A percentile compares a stretch with the other conserved stretches of the same genome.
Conservation (phyloP, 1,140 invertebrate species). For the Wiebesia pumilae region DNA sequence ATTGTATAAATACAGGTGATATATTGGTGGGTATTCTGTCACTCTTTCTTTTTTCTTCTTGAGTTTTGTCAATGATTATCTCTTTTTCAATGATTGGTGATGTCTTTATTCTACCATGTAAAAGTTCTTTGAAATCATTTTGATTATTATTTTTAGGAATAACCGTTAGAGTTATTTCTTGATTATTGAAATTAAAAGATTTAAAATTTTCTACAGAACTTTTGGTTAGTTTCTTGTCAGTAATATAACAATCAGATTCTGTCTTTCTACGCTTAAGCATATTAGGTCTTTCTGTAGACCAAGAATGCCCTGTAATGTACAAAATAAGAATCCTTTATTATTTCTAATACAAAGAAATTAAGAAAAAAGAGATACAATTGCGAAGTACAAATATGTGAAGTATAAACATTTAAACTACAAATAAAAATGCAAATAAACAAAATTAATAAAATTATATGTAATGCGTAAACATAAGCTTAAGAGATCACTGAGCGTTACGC, state of each 20-base stretch:
- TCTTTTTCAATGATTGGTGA: neutral
- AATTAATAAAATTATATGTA: neutral
- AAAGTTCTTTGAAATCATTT: slow-evolving; percentile 26
- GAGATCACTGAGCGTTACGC: neutral
- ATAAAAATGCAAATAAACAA: neutral
- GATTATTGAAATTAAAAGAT: slow-evolving; percentile 53
- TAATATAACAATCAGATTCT: slow-evolving; percentile 31
- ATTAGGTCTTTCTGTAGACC: slow-evolving; percentile 46
- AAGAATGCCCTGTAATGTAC: slow-evolving; percentile 34
- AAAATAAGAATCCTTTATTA: neutral
- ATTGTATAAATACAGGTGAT: slow-evolving; percentile 11
- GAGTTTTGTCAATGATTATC: neutral
- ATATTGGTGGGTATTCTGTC: slow-evolving; percentile 34
- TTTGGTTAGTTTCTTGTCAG: slow-evolving; percentile 24
- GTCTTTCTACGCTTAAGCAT: slow-evolving; percentile 45
- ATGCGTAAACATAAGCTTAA: neutral
- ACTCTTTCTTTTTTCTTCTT: slow-evolving; percentile 7
- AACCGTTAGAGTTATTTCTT: slow-evolving; percentile 57
- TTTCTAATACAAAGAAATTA: neutral
- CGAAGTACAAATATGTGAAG: too few relatives aligned
- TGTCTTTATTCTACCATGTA: slow-evolving; percentile 18
- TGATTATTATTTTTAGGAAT: slow-evolving; percentile 46
- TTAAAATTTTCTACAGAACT: slow-evolving; percentile 47
- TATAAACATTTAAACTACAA: neutral
- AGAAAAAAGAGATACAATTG: neutral